Conservation (phyloP, 2,113 vertebrate genomes). For the Pteropus alecto region DNA sequence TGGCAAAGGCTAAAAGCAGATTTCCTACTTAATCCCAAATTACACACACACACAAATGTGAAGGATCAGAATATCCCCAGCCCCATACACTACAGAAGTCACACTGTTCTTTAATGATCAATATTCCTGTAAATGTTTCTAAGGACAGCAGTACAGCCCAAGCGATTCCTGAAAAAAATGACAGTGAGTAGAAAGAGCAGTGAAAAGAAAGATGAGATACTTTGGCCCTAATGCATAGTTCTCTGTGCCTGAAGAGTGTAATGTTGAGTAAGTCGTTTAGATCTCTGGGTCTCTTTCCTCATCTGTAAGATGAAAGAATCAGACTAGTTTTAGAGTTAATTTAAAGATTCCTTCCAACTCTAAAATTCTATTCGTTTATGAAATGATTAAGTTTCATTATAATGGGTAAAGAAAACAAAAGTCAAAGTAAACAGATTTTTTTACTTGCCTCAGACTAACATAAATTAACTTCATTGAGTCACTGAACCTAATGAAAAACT, state of each 20-base stretch:
- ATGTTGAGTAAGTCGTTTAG: not conserved
- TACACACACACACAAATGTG: not conserved
- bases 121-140: not conserved
- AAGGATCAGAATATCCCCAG: not conserved
- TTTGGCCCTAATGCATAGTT: not conserved
- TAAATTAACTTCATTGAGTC: slow-evolving; percentile 21
- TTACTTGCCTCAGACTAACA: not conserved
- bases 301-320: not conserved
- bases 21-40: not conserved
- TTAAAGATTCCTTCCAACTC: not conserved
- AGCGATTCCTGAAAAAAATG: not conserved
- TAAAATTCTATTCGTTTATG: not conserved
- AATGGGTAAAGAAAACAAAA: slow-evolving; percentile 37
- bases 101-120: not conserved
- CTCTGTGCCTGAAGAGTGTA: not conserved
- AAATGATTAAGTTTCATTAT: slow-evolving; percentile 16
- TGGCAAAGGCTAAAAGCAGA: not conserved
- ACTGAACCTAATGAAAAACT: not conserved
- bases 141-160: not conserved
- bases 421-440: not conserved
- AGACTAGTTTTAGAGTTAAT: not conserved
- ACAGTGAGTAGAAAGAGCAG: not conserved
- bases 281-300: not conserved
- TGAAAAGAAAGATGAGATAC: not conserved
- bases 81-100: not conserved